Base-by-base conservation (phyloP, 2,113 vertebrate species). In the Verasper variegatus region DNA sequence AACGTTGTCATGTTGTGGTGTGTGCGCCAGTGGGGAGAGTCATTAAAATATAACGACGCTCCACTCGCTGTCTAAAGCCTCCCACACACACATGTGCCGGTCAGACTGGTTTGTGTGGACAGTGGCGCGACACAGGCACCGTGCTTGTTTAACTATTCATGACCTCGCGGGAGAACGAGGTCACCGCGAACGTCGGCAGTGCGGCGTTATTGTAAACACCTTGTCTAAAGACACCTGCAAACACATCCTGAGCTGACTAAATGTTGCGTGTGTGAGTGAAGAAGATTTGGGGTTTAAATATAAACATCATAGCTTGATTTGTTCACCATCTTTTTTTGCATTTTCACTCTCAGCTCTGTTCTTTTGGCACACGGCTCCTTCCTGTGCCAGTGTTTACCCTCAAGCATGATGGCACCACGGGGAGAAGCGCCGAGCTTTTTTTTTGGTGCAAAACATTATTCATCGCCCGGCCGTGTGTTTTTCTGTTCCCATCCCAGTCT, bases 41-140 rank as follows among this genome's bases (percentile, higher is more conserved):
- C 92, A 93, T 94, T 81, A 94, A 94, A 94, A 87, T 86, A 88
- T 93, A 93, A 94, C 73, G 83, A 91, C 75, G 63, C 55, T 51
- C 63, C 21, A 47, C 84, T 57, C 37, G 0, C 17, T 15, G 51
- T 40, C 64, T 17, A 11, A 17, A 14, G 8, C 49, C 6, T 15
- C 64, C 7, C 47, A 24, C 54, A 14, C 42, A 56, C 49, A 57
- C 45, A 57, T 23, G 75, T 12, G 68, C 54, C 18, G 55, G 80
- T 68, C 89, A 80, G 86, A 83, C 72, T 11, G 7, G n/a, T 67
- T 61, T 66, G 75, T 64, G 83, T 51, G 83, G 88, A 85, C 89
- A 73, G 20, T 35, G 74, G 76, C 54, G 75, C 66, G 76, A 86
- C 78, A 52, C 24, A 31, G 78, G 82, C 69, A 57, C 78, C 71